Base-by-base conservation (phyloP, 2,888 invertebrate genomes). In the Rhodophaea formosa region DNA sequence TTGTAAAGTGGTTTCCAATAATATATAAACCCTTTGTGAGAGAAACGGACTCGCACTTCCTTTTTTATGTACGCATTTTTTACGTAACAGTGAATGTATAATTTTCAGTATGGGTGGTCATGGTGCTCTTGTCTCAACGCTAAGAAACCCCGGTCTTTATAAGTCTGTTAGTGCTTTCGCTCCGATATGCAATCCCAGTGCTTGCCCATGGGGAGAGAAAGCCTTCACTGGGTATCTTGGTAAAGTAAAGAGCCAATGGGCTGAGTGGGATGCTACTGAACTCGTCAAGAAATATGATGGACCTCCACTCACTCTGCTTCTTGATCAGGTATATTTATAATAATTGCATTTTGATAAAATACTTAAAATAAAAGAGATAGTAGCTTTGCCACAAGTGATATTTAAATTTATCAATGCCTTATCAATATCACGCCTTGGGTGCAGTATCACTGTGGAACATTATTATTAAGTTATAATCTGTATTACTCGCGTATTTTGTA, bases 51-150 rank as follows among this genome's bases (percentile, higher is more conserved):
- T 23, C 23, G 23, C 3, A 23, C n/a, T n/a, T n/a, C n/a, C n/a
- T n/a, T n/a, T n/a, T n/a, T n/a, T n/a, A n/a, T 23, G 5, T 5
- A 23, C 5, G 5, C 5, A 5, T 23, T 3, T 23, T 23, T 23
- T 2, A 23, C 5, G 23, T 23, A 23, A 23, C 2, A 23, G 23
- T 23, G 5, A 39, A 39, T 39, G 39, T n/a, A 39, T 15, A 3
- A 2, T 59, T 90, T 93, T 51, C 79, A 98, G 98, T 77, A 99
- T 99, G 99, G 99, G 99, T 60, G 99, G 99, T 23, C 99, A 99
- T 88, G 99, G 99, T 32, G 98, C 99, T 14, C 82, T 99, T 51
- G 94, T 98, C 56, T 96, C 96, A 75, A 96, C 96, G 6, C 85
- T 99, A 45, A 96, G 97, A 83, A 98, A 97, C 85, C 98, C 98